Evolutionary conservation across 2,113 vertebrate genomes (phyloP).

Genomic region (Tetrao urogallus): DNA sequence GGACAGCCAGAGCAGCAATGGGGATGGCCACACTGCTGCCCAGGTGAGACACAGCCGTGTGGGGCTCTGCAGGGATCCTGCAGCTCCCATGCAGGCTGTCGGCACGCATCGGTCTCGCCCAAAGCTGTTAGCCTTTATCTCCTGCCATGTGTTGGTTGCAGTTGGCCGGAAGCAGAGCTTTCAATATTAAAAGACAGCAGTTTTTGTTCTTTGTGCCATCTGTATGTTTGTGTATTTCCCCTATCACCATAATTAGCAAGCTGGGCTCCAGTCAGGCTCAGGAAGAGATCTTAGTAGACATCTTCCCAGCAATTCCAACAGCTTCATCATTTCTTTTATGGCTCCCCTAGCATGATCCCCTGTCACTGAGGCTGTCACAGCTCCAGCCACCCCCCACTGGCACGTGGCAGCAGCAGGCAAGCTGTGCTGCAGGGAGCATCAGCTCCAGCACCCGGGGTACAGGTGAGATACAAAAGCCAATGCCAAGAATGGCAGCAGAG

Average conservation of each 20-base stretch:
- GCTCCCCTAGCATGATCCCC: neutral
- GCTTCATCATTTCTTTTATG: neutral
- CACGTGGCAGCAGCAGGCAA: rapidly evolving
- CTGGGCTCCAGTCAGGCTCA: conserved; percentile 45
- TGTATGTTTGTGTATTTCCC: conserved; percentile 35
- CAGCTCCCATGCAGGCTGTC: neutral
- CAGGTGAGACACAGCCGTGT: neutral
- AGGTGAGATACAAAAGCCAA: neutral
- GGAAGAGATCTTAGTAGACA: neutral
- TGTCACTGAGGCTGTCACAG: neutral
- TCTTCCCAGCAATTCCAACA: neutral
- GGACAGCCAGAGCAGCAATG: neutral
- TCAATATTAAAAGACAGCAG: neutral
- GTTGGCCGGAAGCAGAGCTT: neutral
- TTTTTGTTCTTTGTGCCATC: conserved; percentile 34
- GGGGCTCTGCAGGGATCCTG: neutral
- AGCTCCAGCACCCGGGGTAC: neutral
- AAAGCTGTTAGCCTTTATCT: neutral
- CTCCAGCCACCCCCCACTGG: neutral
- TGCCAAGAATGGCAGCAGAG: neutral
- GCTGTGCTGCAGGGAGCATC: rapidly evolving
- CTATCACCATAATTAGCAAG: neutral
- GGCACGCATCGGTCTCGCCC: neutral
- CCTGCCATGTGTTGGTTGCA: neutral
- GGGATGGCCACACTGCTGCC: neutral